A percentile compares a stretch with the other conserved stretches of the same genome.
Evolutionary conservation across 1,140 invertebrate genomes (phyloP).

Genomic region (Lethocerus indicus): DNA sequence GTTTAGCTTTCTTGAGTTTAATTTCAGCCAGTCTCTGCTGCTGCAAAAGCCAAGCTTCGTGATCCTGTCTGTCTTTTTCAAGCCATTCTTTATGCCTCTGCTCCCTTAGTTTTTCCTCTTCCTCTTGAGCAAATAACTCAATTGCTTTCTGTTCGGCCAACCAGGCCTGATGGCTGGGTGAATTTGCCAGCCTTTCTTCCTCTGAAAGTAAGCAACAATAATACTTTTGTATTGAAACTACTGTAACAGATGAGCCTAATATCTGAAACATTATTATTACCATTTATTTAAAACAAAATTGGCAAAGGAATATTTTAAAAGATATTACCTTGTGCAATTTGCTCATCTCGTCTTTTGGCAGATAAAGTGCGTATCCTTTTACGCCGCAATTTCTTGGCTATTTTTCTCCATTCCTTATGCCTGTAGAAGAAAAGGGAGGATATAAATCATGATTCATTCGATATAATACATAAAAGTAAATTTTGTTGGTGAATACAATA

Average conservation of each 20-base stretch:
- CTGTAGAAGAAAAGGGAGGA: slow-evolving; percentile 21
- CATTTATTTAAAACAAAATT: not conserved
- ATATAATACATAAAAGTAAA: no score
- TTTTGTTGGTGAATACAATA: no score
- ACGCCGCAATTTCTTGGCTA: slow-evolving; percentile 39
- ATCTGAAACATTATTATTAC: not conserved
- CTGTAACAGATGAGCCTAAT: not conserved
- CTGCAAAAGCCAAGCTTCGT: not conserved
- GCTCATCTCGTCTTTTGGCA: slow-evolving; percentile 23
- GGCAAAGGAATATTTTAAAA: not conserved
- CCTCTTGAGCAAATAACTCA: slow-evolving; percentile 19
- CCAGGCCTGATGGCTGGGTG: slow-evolving; percentile 29
- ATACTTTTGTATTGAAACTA: no score
- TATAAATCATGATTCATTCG: no score
- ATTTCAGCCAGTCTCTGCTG: not conserved
- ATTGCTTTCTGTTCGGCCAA: slow-evolving; percentile 24
- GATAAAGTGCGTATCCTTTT: slow-evolving; percentile 29
- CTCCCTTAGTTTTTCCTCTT: slow-evolving; percentile 3
- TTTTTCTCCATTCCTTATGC: slow-evolving; percentile 31
- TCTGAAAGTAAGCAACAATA: slow-evolving; percentile 17
- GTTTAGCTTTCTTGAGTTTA: slow-evolving; percentile 4
- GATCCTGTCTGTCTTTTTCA: slow-evolving; percentile 1
- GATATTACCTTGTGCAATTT: slow-evolving; percentile 15
- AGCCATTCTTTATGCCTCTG: not conserved
- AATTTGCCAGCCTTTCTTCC: slow-evolving; percentile 17